Base-by-base conservation (phyloP, 2,113 vertebrate species). In the Psophia crepitans region DNA sequence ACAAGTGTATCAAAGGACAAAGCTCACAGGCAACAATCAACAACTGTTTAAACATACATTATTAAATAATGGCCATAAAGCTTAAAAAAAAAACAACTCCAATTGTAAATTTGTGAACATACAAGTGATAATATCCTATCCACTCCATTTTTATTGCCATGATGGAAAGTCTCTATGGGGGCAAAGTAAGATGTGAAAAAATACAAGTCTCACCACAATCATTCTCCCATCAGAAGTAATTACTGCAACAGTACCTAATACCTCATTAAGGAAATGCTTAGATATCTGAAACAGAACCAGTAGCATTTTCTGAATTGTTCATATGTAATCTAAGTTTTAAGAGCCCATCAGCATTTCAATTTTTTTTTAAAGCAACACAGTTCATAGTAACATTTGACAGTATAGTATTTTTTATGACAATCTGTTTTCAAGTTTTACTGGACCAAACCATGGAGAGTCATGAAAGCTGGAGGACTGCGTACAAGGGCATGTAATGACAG, bases 151-250 rank as follows among this genome's bases (percentile, higher is more conserved):
- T 81, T 70, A 56, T 0, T 49, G n/a, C 8, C 39, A 41, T 3
- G 3, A 84, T 12, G 4, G 58, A 57, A 65, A 28, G 5, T 35
- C 23, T 83, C 49, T 48, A 58, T 3, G 39, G 14, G 19, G 26
- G 77, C 33, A 18, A 88, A 95, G 32, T 13, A 66, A 61, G 26
- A n/a, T 22, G 11, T 64, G 44, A 66, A 85, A 78, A 93, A 43
- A 41, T 6, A 1, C 3, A 49, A 65, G 10, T 66, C 98, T 98
- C 97, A 99, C 99, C 98, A 99, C 99, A 75, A 99, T 99, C 99
- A 99, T 99, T 93, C 99, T 98, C 58, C 99, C 99, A 94, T 99
- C 99, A 30, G 99, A 99, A 43, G 99, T 99, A 91, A 99, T 98
- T 77, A 99, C 99, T 87, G 99, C 99, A 95, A 99, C 99, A 11